These are phyloP conservation scores for Denticeps clupeoides DNA, from an alignment of 2,797 vertebrate genomes.

Conservation along the genomic window DNA sequence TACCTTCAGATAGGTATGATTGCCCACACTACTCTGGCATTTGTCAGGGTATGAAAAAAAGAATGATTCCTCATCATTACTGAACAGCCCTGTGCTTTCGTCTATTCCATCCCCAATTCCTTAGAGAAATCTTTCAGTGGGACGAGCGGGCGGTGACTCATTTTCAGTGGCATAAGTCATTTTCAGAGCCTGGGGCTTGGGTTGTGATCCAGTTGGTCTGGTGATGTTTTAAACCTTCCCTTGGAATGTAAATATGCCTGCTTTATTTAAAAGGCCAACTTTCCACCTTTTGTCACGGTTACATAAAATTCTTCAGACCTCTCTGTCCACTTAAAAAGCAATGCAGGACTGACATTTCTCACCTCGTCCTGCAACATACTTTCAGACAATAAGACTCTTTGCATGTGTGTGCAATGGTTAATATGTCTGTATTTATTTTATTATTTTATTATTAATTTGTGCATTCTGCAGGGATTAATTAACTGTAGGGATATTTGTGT, in stretches of 20 bases:
- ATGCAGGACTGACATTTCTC: conserved; percentile 30
- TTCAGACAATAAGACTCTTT: conserved; percentile 12
- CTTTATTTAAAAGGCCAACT: conserved; percentile 61
- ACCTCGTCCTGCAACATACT: conserved; percentile 27
- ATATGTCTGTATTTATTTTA: neutral
- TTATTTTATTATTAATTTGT: neutral
- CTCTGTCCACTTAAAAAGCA: conserved; percentile 31
- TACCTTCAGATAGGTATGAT: neutral
- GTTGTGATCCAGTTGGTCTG: conserved; percentile 32
- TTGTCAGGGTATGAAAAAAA: conserved; percentile 16
- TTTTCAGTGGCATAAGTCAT: conserved; percentile 45
- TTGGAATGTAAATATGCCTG: conserved; percentile 55
- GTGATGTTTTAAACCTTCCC: conserved; percentile 44
- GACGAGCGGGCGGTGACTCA: too few relatives aligned
- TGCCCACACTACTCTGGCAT: conserved; percentile 3
- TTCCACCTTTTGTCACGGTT: conserved; percentile 35
- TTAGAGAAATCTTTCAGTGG: conserved; percentile 39
- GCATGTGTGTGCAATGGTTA: conserved; percentile 24
- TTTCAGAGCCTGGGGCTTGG: conserved; percentile 47
- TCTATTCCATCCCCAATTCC: conserved; percentile 39
- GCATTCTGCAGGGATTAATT: too few relatives aligned
- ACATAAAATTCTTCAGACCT: conserved; percentile 41
- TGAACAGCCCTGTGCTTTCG: conserved; percentile 36
- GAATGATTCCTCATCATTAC: conserved; percentile 54
- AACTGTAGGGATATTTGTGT: too few relatives aligned